Conservation (phyloP, 1,140 invertebrate species). For the Plectrocnemia conspersa region DNA sequence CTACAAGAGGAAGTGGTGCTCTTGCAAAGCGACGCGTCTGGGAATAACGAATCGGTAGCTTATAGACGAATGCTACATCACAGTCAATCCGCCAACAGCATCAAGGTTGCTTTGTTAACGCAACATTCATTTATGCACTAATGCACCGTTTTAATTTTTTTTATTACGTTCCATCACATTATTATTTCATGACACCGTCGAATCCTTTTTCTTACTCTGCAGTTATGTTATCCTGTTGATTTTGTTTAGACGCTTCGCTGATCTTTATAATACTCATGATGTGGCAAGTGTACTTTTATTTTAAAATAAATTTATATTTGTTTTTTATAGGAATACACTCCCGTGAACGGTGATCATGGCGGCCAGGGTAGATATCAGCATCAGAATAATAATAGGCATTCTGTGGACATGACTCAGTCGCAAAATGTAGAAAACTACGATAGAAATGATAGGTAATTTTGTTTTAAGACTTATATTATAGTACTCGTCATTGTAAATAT, state of each 20-base stretch:
- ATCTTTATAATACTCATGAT: no score
- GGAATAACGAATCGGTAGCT: constrained; percentile 12
- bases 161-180: neutral
- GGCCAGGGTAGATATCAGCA: constrained; percentile 31
- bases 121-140: constrained; percentile 4
- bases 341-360: constrained; percentile 25
- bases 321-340: constrained; percentile 20
- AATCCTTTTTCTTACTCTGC: neutral
- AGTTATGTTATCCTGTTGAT: no score
- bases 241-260: no score
- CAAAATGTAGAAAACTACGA: constrained; percentile 39
- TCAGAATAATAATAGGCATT: constrained; percentile 35
- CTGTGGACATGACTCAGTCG: constrained; percentile 27
- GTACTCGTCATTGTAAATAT: no score
- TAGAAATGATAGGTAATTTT: constrained; percentile 38
- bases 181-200: neutral
- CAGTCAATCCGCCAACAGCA: constrained; percentile 46
- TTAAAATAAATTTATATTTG: neutral
- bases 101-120: constrained; percentile 40
- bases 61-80: constrained; percentile 40
- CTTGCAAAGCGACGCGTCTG: neutral
- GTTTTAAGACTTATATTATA: no score
- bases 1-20: constrained; percentile 9
- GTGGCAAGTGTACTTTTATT: no score
- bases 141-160: neutral